Base-by-base conservation (phyloP, 2,888 invertebrate genomes). In the Zygaena filipendulae region DNA sequence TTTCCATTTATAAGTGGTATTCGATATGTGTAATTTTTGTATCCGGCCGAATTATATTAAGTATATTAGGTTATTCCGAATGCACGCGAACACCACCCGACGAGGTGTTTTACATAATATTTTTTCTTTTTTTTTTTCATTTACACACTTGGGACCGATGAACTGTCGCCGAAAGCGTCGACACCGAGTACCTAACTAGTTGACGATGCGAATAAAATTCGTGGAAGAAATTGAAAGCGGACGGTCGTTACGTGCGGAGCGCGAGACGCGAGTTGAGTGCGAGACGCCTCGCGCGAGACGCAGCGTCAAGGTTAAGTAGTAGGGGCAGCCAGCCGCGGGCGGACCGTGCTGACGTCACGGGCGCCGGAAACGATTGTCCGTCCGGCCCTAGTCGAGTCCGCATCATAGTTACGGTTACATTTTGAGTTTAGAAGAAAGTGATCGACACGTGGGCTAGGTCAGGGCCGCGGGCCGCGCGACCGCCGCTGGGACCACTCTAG, bases 351-450 rank as follows among this genome's bases (percentile, higher is more conserved):
- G 74, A 77, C 77, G 79, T 77, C 75, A 79, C 74, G 61, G 75
- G 72, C 77, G 75, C 72, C 75, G 75, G 77, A 77, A 74, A 70
- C 69, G 66, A 62, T 59, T 58, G 62, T 61, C 67, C 70, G 71
- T n/a, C n/a, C n/a, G n/a, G n/a, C n/a, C n/a, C n/a, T n/a, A n/a
- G n/a, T n/a, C n/a, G n/a, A n/a, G 62, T 61, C 68, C 70, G 71
- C 62, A 49, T 71, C 67, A 71, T 75, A 77, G 72, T 68, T 69
- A 75, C 72, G 69, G 72, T 72, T 63, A 72, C 70, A 71, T 69
- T 77, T 75, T 71, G 71, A 74, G 60, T 72, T 74, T 74, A 74
- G 69, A 77, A 71, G 75, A 77, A 74, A 79, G 77, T 72, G 62
- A 48, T 14, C 45, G 46, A 34, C 47, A 58, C 54, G 63, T 77